These are phyloP conservation scores for Diabrotica virgifera DNA, from an alignment of 1,140 invertebrate genomes.

Conservation along the genomic window DNA sequence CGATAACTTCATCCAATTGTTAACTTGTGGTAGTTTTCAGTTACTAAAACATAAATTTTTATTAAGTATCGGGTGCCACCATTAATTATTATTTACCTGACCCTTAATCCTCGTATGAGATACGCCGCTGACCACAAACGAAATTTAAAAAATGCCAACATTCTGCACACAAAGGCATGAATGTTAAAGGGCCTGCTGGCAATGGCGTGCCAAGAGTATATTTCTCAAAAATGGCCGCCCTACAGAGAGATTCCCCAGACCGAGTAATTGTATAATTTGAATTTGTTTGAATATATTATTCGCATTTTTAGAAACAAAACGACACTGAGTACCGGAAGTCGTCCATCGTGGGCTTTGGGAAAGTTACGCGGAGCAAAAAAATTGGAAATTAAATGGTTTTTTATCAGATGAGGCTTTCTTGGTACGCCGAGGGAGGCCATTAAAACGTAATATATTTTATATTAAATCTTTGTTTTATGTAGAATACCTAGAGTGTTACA, in stretches of 20 bases:
- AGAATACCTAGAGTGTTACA: too few relatives aligned
- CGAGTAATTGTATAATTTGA: conserved; percentile 3
- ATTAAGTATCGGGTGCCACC: too few relatives aligned
- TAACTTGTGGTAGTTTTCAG: too few relatives aligned
- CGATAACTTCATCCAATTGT: too few relatives aligned
- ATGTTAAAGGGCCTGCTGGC: background rate
- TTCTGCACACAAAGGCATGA: background rate
- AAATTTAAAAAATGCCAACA: background rate
- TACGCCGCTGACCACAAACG: background rate
- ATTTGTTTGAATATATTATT: conserved; percentile 3
- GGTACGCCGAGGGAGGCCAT: background rate
- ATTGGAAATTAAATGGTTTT: background rate
- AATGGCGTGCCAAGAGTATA: conserved; percentile 1
- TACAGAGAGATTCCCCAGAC: background rate
- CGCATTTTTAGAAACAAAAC: background rate
- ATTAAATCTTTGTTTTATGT: background rate
- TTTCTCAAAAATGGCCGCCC: conserved; percentile 1
- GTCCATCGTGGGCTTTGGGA: conserved; percentile 1
- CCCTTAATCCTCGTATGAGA: too few relatives aligned
- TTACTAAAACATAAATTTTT: too few relatives aligned
- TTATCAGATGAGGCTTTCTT: conserved; percentile 2
- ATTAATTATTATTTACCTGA: too few relatives aligned
- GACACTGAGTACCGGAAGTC: background rate
- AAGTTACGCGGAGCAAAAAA: background rate
- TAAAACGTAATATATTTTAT: conserved; percentile 1